Conservation (phyloP, 1,140 invertebrate species). For the Pentalonia nigronervosa region DNA sequence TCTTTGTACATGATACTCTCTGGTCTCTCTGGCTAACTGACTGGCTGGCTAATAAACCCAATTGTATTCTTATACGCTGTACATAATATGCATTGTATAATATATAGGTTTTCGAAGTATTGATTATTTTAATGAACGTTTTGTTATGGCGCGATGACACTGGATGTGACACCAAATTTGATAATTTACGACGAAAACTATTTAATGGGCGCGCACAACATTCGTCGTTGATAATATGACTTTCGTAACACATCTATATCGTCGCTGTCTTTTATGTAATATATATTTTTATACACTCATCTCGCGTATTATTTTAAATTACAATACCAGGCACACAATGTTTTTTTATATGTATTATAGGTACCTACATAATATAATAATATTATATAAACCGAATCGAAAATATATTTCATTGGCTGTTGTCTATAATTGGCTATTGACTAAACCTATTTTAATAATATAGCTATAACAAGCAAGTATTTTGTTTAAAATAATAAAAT, state of each 20-base stretch:
- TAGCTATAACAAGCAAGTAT: not conserved
- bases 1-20: not conserved
- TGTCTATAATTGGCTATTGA: not conserved
- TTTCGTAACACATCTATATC: not conserved
- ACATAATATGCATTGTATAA: not conserved
- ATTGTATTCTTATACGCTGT: not conserved
- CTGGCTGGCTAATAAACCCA: not conserved
- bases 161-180: not conserved
- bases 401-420: not conserved
- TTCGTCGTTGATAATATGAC: not conserved
- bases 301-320: not conserved
- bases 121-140: conserved; percentile 11
- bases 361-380: not conserved
- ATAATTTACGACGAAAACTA: conserved; percentile 7
- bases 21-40: no score
- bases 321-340: not conserved
- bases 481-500: conserved; percentile 14
- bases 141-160: not conserved
- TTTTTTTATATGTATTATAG: not conserved
- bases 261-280: not conserved
- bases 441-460: not conserved
- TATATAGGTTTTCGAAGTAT: not conserved
- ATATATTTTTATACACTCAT: not conserved
- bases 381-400: not conserved
- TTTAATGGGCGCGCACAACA: not conserved